A percentile compares a stretch with the other conserved stretches of the same genome.
phyloP scores from a whole-genome alignment of 2,888 invertebrate genomes.

The Parnassius glacialis region DNA sequence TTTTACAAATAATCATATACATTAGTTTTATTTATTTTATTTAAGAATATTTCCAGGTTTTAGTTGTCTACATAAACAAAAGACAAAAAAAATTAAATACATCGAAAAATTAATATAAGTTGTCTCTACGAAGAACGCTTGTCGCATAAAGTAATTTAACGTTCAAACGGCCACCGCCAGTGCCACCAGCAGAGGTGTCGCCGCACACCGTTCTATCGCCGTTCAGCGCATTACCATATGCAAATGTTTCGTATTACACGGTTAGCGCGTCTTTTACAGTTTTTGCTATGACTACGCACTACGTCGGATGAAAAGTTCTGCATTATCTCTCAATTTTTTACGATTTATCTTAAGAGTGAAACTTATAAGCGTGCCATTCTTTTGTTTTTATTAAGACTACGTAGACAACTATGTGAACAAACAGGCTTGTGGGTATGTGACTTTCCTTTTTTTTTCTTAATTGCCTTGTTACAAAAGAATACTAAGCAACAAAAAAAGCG shows the following conservation, averaged over 20 bases:
- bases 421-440: no score
- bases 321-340: background rate
- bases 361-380: background rate
- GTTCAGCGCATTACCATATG: constrained; percentile 61
- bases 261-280: constrained; percentile 37
- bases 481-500: no score
- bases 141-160: constrained; percentile 22
- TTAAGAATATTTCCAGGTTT: no score
- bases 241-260: constrained; percentile 58
- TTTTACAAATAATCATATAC: no score
- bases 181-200: constrained; percentile 48
- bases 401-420: no score
- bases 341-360: background rate
- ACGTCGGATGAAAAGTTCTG: constrained; percentile 3
- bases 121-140: constrained; percentile 4
- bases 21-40: no score
- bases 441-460: no score
- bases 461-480: no score
- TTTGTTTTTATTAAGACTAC: no score
- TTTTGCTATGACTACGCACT: constrained; percentile 9
- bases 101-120: constrained; percentile 7
- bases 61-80: no score
- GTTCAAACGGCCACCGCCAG: constrained; percentile 29
- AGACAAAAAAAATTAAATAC: background rate
- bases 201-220: constrained; percentile 36